Conservation (phyloP, 2,797 vertebrate species). For the Gephyroberyx darwinii region DNA sequence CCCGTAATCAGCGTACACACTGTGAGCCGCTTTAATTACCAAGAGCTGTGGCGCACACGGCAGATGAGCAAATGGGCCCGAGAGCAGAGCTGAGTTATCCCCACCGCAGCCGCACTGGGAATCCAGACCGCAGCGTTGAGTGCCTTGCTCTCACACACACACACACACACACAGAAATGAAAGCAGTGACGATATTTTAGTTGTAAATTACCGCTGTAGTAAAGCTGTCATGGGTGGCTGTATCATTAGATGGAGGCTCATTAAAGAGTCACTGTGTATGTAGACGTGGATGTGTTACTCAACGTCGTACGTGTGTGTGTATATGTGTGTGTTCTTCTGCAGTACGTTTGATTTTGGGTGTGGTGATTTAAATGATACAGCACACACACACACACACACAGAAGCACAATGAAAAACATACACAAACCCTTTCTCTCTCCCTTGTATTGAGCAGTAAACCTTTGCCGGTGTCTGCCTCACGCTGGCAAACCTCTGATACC, state of each 20-base stretch:
- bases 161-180: not conserved
- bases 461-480: not conserved
- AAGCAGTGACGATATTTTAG: constrained; percentile 46
- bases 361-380: constrained; percentile 6
- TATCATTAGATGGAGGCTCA: constrained; percentile 53
- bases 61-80: constrained; percentile 26
- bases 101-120: constrained; percentile 2
- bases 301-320: constrained; percentile 3
- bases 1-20: constrained; percentile 55
- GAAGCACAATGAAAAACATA: not conserved
- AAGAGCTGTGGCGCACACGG: constrained; percentile 45
- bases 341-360: not conserved
- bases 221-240: constrained; percentile 55
- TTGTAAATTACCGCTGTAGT: constrained; percentile 58
- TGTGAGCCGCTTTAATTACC: constrained; percentile 70
- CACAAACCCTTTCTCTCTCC: not conserved
- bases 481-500: not conserved
- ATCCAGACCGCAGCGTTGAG: constrained; percentile 6
- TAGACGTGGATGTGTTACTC: constrained; percentile 2
- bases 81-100: constrained; percentile 13
- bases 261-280: constrained; percentile 33
- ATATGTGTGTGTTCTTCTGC: not conserved
- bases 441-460: not conserved
- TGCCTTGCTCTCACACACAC: not conserved
- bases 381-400: not conserved